Percentiles rank a stretch among this genome's conserved stretches.
Evolutionary conservation across 2,888 invertebrate species (phyloP).

Genomic region (Leptinotarsa haldemani): DNA sequence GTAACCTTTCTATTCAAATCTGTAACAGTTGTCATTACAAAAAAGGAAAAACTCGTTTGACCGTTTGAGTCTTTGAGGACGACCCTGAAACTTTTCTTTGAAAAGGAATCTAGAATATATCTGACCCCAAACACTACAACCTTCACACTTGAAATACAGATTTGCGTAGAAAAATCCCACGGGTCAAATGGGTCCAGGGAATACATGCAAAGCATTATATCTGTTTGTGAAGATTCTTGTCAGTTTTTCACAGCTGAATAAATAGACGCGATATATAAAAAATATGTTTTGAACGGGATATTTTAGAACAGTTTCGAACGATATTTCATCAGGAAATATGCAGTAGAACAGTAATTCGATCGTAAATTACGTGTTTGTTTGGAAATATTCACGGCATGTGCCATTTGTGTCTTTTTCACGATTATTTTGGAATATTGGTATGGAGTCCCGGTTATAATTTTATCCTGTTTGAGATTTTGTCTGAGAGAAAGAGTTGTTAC

Average conservation of each 20-base stretch:
- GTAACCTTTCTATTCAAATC: background rate
- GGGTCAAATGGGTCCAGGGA: background rate
- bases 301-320: background rate
- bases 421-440: background rate
- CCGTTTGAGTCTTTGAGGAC: background rate
- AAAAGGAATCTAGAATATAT: background rate
- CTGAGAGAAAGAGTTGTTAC: too few relatives aligned
- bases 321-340: background rate
- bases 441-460: background rate
- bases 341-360: background rate
- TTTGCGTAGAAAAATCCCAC: background rate
- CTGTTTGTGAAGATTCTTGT: constrained; percentile 1
- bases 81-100: background rate
- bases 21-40: background rate
- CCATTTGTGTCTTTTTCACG: background rate
- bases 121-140: constrained; percentile 1
- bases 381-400: background rate
- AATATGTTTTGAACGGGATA: background rate
- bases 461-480: too few relatives aligned
- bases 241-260: background rate
- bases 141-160: background rate
- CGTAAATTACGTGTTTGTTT: background rate
- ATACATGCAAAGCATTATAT: constrained; percentile 7
- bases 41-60: background rate
- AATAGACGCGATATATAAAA: background rate